These are phyloP conservation scores for Darevskia mixta DNA, from an alignment of 2,797 vertebrate genomes.

Conservation along the genomic window DNA sequence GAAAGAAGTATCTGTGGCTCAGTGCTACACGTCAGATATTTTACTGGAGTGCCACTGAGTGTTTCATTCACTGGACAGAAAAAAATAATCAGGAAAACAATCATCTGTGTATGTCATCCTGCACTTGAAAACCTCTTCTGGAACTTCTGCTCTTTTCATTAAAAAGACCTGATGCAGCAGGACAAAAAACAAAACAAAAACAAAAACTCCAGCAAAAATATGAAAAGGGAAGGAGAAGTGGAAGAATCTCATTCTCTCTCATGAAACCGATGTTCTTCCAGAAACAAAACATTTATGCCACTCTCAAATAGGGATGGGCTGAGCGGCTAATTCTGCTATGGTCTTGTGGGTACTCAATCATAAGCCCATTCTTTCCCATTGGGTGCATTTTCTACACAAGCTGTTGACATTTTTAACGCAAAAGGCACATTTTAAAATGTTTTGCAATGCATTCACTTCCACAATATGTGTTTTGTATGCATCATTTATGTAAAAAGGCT, in stretches of 20 bases:
- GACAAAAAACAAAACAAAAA: background rate
- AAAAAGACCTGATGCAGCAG: slow-evolving; percentile 26
- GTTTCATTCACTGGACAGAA: slow-evolving; percentile 22
- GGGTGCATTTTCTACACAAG: too few species aligned
- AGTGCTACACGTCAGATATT: slow-evolving; percentile 28
- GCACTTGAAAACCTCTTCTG: slow-evolving; percentile 43
- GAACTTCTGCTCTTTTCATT: background rate
- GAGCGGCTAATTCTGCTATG: background rate
- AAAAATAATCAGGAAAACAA: slow-evolving; percentile 56
- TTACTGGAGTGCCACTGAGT: background rate
- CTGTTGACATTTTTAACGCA: too few species aligned
- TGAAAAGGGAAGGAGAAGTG: background rate
- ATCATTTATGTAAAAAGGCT: background rate
- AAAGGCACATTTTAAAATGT: too few species aligned
- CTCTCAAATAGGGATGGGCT: slow-evolving; percentile 5
- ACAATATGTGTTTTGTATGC: too few species aligned
- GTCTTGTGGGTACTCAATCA: too few species aligned
- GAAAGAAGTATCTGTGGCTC: background rate
- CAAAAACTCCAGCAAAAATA: too few species aligned
- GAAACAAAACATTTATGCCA: background rate
- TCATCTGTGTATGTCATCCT: background rate
- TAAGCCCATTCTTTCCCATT: too few species aligned
- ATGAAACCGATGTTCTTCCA: slow-evolving; percentile 16
- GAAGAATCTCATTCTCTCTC: slow-evolving; percentile 6
- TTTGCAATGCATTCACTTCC: too few species aligned